Conservation (phyloP, 35 echinoderm and acorn worm species). For the Heliocidaris erythrogramma region DNA sequence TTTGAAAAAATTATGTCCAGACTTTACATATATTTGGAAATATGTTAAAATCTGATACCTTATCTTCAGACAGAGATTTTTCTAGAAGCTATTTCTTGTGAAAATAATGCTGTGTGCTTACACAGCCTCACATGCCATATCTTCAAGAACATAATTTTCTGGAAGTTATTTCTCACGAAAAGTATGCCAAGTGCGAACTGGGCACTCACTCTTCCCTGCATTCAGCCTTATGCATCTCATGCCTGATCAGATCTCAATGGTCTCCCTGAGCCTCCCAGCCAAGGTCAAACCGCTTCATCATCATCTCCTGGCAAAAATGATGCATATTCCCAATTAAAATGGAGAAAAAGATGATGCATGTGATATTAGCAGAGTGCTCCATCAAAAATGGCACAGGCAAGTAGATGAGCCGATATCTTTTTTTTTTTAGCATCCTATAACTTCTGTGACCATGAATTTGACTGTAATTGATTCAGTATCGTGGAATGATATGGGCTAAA, state of each 20-base stretch:
- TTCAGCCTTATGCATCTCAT: background rate
- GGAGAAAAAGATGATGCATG: background rate
- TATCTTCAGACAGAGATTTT: too few species aligned
- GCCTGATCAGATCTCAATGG: background rate
- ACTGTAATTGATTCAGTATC: background rate
- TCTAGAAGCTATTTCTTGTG: too few species aligned
- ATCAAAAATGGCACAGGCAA: background rate
- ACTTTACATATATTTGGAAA: too few species aligned
- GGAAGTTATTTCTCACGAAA: background rate
- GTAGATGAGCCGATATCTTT: background rate
- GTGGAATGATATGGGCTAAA: background rate
- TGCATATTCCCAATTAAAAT: slow-evolving; percentile 1
- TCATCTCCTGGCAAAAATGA: background rate
- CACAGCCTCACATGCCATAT: too few species aligned
- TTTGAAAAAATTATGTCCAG: too few species aligned
- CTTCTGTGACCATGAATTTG: background rate
- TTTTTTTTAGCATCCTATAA: background rate
- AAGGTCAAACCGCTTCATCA: background rate
- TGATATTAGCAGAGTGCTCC: background rate
- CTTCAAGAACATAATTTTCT: background rate
- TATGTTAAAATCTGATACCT: too few species aligned
- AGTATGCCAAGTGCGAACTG: background rate
- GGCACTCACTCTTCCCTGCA: background rate
- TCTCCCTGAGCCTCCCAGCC: background rate
- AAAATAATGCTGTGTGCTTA: too few species aligned